These are phyloP conservation scores for Margarornis squamiger DNA, from an alignment of 2,797 vertebrate genomes.

Conservation along the genomic window DNA sequence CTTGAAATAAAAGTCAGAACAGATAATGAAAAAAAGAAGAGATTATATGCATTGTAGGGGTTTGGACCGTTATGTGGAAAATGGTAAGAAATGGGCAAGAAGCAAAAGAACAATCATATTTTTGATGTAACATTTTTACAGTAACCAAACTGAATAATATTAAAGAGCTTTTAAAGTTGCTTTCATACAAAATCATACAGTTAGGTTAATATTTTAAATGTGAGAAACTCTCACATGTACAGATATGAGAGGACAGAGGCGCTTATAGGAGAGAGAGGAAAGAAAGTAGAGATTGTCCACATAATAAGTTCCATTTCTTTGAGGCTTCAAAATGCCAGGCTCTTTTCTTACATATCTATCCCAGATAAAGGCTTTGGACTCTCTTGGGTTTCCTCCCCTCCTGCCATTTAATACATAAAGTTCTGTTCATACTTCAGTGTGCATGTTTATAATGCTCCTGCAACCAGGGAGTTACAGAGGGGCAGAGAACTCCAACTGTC, in stretches of 20 bases:
- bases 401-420: background rate
- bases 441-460: background rate
- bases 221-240: background rate
- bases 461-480: background rate
- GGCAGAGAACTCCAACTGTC: slow-evolving; percentile 3
- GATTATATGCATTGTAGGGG: background rate
- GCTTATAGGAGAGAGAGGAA: background rate
- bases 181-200: background rate
- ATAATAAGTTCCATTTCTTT: slow-evolving; percentile 9
- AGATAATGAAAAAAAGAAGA: background rate
- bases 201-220: background rate
- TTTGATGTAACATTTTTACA: background rate
- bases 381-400: background rate
- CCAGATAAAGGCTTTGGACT: slow-evolving; percentile 3
- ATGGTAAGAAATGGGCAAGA: background rate
- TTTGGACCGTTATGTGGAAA: background rate
- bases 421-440: background rate
- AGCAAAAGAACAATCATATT: background rate
- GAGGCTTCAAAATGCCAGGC: slow-evolving; percentile 6
- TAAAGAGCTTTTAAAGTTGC: background rate
- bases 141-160: background rate
- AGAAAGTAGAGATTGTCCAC: background rate
- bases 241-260: background rate
- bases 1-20: background rate
- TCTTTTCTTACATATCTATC: background rate